Evolutionary conservation across 2,113 vertebrate species (phyloP).

Genomic region (Notarius quadriscutis): DNA sequence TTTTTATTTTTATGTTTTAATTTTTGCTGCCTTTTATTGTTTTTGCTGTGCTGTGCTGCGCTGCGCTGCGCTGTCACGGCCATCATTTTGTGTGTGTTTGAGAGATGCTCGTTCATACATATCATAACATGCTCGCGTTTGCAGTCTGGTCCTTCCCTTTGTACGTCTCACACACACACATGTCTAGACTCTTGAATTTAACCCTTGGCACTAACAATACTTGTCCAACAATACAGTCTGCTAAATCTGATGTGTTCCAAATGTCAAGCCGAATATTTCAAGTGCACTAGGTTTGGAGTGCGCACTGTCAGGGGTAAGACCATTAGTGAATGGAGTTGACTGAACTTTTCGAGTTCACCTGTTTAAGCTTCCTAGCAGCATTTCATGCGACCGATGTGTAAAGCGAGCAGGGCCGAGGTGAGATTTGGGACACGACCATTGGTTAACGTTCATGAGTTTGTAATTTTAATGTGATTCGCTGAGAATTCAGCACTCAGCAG

Average conservation of each 20-base stretch:
- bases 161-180: neutral
- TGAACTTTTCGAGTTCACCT: neutral
- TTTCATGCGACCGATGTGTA: neutral
- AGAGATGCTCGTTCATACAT: slow-evolving; percentile 43
- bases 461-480: neutral
- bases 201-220: neutral
- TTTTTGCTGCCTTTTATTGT: slow-evolving; percentile 60
- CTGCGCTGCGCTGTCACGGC: slow-evolving; percentile 18
- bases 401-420: neutral
- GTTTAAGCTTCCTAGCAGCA: neutral
- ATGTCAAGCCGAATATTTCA: neutral
- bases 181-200: neutral
- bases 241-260: neutral
- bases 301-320: neutral
- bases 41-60: slow-evolving; percentile 37
- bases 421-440: neutral
- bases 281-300: slow-evolving; percentile 4
- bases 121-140: neutral
- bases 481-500: neutral
- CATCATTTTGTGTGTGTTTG: slow-evolving; percentile 21
- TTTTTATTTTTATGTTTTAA: slow-evolving; percentile 69
- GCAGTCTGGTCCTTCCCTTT: neutral
- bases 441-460: neutral
- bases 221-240: neutral
- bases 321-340: no score